These are phyloP conservation scores for Sanderia malayensis DNA, from an alignment of 30 jellyfish, hydroid and myxozoan species.

Conservation along the genomic window DNA sequence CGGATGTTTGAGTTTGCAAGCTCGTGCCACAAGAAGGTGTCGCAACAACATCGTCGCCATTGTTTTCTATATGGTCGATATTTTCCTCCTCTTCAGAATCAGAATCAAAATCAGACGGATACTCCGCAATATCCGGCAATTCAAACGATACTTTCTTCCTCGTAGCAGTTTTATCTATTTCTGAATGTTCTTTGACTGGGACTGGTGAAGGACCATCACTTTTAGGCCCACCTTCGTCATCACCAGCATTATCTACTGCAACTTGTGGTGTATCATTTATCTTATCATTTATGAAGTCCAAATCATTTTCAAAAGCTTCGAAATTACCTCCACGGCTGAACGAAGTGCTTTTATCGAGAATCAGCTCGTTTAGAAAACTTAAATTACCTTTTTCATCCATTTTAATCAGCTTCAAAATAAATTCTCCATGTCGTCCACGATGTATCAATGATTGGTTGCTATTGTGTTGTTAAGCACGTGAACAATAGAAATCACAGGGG, in stretches of 20 bases:
- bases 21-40: not conserved
- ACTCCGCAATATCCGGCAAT: conserved; percentile 17
- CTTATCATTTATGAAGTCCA: conserved; percentile 31
- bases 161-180: not conserved
- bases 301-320: conserved; percentile 40
- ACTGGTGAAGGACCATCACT: not conserved
- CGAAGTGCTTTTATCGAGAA: not conserved
- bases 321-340: not conserved
- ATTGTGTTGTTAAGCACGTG: not conserved
- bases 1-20: not conserved
- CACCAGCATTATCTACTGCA: conserved; percentile 4
- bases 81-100: conserved; percentile 13
- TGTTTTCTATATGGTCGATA: not conserved
- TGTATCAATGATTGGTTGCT: not conserved
- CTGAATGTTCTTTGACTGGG: not conserved
- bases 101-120: conserved; percentile 33
- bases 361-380: not conserved
- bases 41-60: not conserved
- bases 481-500: not conserved
- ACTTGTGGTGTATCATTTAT: not conserved
- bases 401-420: no score
- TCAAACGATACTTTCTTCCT: conserved; percentile 24
- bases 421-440: no score
- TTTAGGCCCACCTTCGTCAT: not conserved
- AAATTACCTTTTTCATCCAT: not conserved